Evolutionary conservation across 2,113 vertebrate genomes (phyloP), one percentile per base, ranked within the genome.

Genomic region (Lasiurus borealis): DNA sequence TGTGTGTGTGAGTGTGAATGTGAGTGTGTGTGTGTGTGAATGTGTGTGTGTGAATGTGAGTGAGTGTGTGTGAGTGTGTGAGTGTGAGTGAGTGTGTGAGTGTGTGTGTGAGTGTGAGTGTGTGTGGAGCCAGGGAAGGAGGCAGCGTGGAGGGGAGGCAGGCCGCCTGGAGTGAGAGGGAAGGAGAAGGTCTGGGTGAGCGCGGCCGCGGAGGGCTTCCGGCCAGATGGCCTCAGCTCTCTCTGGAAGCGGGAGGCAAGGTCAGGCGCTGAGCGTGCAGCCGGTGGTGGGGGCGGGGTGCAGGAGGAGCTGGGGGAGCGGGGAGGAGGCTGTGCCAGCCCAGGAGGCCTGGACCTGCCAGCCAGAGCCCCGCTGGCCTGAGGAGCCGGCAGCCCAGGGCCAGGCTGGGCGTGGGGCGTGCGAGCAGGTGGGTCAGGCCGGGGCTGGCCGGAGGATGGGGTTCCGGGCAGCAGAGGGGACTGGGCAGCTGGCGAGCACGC

Each of bases 231-330:
- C 71, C 64, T 90, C 71, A 6, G 1, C 80, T 88, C 48, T 50
- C 40, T 86, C 73, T 86, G 71, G 27, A 69, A 85, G 66, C n/a
- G 40, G 69, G 36, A 91, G 68, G 88, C 80, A 46, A 86, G 52
- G 81, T 62, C 75, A 7, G 13, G 31, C n/a, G 84, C 72, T 85
- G 36, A 69, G 68, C n/a, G 3, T 1, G 10, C 18, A 16, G 40
- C 19, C 19, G 25, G 12, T 71, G 29, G 46, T 19, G 57, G 57
- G 36, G 80, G 80, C 15, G 9, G 85, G 21, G 73, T 12, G 19
- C 31, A 31, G 69, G 90, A 62, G n/a, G 21, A 57, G 48, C 21
- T 7, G 34, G 8, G 69, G 57, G n/a, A 50, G 59, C 82, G 48
- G 34, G 50, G 44, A 54, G 82, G 71, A 29, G 31, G 31, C 3